Evolutionary conservation across 2,888 invertebrate species (phyloP).

Genomic region (Leucoma salicis): DNA sequence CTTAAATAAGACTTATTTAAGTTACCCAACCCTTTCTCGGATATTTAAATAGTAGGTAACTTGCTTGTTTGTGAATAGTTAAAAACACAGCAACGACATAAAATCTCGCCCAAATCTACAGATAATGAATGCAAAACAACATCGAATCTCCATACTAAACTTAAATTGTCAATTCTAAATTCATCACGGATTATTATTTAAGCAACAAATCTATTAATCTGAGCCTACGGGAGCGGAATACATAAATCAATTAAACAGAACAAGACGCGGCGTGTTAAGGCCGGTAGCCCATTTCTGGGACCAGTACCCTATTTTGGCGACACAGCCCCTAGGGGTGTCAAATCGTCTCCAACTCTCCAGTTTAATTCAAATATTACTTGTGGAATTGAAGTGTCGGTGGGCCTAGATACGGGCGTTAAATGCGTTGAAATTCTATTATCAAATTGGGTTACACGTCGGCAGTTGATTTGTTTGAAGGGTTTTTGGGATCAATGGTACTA

Average conservation of each 20-base stretch:
- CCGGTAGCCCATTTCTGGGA: slow-evolving; percentile 62
- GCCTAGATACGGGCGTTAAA: slow-evolving; percentile 40
- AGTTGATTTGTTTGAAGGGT: slow-evolving; percentile 26
- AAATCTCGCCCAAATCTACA: slow-evolving; percentile 13
- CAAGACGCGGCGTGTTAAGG: slow-evolving; percentile 69
- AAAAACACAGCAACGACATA: slow-evolving; percentile 1
- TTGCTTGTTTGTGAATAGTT: too few species aligned
- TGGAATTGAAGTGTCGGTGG: slow-evolving; percentile 62
- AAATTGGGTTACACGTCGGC: slow-evolving; percentile 28
- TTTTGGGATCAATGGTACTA: slow-evolving; percentile 6
- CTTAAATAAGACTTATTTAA: too few species aligned
- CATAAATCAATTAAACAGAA: slow-evolving; percentile 75
- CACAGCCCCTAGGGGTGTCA: slow-evolving; percentile 54
- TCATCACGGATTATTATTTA: slow-evolving; percentile 67
- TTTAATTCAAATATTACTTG: slow-evolving; percentile 78
- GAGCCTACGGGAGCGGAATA: slow-evolving; percentile 56
- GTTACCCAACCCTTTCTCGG: too few species aligned
- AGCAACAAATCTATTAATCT: slow-evolving; percentile 72
- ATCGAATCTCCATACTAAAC: slow-evolving; percentile 38
- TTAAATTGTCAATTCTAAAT: slow-evolving; percentile 59
- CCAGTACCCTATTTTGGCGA: slow-evolving; percentile 62
- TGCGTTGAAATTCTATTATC: slow-evolving; percentile 33
- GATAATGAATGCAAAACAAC: slow-evolving; percentile 27
- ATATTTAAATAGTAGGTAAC: too few species aligned
- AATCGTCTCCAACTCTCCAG: slow-evolving; percentile 52